These are phyloP conservation scores for Ditylenchus weischeri DNA, from an alignment of 2,888 invertebrate genomes.

Conservation along the genomic window DNA sequence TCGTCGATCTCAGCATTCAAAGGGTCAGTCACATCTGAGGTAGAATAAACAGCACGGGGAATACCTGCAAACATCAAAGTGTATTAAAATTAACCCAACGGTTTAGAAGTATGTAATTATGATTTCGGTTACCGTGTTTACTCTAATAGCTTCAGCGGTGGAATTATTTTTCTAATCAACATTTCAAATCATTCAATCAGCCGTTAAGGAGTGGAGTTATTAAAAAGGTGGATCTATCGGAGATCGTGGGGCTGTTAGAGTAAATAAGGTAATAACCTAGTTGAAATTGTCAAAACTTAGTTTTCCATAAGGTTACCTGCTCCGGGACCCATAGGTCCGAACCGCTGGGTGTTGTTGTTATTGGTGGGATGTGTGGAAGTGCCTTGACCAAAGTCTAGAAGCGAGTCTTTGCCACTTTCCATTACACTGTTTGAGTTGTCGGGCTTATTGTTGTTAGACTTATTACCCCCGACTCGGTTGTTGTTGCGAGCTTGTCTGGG, in stretches of 20 bases:
- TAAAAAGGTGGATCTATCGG: no score
- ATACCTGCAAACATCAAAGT: slow-evolving; percentile 19
- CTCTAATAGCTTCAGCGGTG: no score
- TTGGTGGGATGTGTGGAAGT: slow-evolving; percentile 3
- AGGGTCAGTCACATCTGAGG: slow-evolving; percentile 50
- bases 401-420: slow-evolving; percentile 3
- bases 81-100: background rate
- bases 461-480: slow-evolving; percentile 6
- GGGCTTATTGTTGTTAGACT: slow-evolving; percentile 11
- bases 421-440: slow-evolving; percentile 1
- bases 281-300: no score
- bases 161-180: no score
- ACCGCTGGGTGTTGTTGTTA: slow-evolving; percentile 3
- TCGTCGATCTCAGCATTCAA: slow-evolving; percentile 57
- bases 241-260: no score
- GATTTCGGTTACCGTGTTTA: background rate
- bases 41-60: slow-evolving; percentile 43
- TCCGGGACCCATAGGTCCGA: slow-evolving; percentile 23
- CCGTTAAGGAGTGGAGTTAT: no score
- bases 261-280: no score
- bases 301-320: slow-evolving; percentile 9
- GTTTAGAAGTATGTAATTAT: no score
- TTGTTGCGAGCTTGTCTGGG: slow-evolving; percentile 5
- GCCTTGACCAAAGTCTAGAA: slow-evolving; percentile 11
- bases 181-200: no score